phyloP scores from a whole-genome alignment of 2,113 vertebrate species.

The Raphicerus campestris region DNA sequence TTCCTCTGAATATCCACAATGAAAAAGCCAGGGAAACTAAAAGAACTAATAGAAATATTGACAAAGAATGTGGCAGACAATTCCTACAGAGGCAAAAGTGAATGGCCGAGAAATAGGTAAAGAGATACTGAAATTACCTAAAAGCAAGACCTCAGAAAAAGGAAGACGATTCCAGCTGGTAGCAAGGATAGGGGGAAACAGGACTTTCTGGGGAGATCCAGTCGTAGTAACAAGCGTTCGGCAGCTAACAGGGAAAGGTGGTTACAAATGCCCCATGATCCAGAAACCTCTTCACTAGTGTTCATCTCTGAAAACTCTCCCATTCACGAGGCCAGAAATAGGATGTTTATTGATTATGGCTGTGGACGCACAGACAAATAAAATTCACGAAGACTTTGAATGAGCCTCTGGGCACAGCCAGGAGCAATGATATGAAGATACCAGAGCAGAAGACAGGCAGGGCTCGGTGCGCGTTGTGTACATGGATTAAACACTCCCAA shows the following conservation, averaged over 20 bases:
- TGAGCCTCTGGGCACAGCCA: neutral
- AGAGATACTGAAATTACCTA: rapidly evolving
- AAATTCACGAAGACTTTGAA: neutral
- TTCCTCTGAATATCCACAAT: neutral
- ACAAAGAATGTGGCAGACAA: rapidly evolving
- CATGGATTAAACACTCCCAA: rapidly evolving
- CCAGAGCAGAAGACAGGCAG: neutral
- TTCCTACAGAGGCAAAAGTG: neutral
- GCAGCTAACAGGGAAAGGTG: rapidly evolving
- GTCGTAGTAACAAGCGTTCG: rapidly evolving
- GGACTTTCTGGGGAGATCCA: neutral
- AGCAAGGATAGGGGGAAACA: rapidly evolving
- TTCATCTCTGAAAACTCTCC: neutral
- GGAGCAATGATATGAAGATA: rapidly evolving
- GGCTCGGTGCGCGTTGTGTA: rapidly evolving
- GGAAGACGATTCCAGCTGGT: rapidly evolving
- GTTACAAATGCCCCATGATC: rapidly evolving
- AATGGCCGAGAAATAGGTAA: rapidly evolving
- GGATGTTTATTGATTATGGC: rapidly evolving
- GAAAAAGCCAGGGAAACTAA: neutral
- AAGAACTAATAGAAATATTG: rapidly evolving
- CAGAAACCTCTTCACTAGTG: neutral
- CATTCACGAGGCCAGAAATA: rapidly evolving
- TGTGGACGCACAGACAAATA: too few species aligned
- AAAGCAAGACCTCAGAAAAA: neutral